Conservation (phyloP, 2,888 invertebrate genomes). For the Rhyacophila evoluta region DNA sequence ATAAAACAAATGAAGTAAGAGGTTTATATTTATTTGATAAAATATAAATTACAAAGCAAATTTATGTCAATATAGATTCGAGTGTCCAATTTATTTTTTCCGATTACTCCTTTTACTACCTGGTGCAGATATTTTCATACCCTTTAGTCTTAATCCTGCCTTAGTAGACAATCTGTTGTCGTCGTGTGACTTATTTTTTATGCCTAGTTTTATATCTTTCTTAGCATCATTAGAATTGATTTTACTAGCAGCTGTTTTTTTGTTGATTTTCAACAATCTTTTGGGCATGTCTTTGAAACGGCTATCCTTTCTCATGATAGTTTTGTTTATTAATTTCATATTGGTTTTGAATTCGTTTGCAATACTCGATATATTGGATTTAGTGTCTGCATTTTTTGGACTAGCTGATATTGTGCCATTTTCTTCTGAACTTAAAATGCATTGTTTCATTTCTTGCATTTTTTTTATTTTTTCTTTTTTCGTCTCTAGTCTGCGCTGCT, state of each 20-base stretch:
- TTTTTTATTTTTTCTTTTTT: slow-evolving; percentile 48
- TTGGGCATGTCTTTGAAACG: slow-evolving; percentile 67
- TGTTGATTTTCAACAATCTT: slow-evolving; percentile 65
- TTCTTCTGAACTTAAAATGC: slow-evolving; percentile 57
- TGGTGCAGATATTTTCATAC: not conserved
- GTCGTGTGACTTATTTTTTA: too few relatives aligned
- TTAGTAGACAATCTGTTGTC: too few relatives aligned
- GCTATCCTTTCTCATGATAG: slow-evolving; percentile 66
- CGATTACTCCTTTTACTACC: too few relatives aligned
- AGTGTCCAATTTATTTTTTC: too few relatives aligned
- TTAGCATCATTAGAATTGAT: too few relatives aligned
- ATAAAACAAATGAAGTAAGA: too few relatives aligned
- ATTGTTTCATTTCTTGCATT: slow-evolving; percentile 47
- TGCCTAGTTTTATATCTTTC: slow-evolving; percentile 37
- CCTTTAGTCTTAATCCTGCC: slow-evolving; percentile 23
- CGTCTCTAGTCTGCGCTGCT: slow-evolving; percentile 38
- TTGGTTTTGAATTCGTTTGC: slow-evolving; percentile 59
- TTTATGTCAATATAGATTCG: too few relatives aligned
- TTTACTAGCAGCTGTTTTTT: slow-evolving; percentile 62
- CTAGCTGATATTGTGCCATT: not conserved
- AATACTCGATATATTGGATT: not conserved
- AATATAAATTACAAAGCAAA: too few relatives aligned
- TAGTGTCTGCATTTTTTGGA: not conserved
- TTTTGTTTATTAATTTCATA: slow-evolving; percentile 64
- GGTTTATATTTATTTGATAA: too few relatives aligned